These are phyloP conservation scores for Rotaria magnacalcarata DNA, from an alignment of 2,888 invertebrate genomes.

Conservation along the genomic window DNA sequence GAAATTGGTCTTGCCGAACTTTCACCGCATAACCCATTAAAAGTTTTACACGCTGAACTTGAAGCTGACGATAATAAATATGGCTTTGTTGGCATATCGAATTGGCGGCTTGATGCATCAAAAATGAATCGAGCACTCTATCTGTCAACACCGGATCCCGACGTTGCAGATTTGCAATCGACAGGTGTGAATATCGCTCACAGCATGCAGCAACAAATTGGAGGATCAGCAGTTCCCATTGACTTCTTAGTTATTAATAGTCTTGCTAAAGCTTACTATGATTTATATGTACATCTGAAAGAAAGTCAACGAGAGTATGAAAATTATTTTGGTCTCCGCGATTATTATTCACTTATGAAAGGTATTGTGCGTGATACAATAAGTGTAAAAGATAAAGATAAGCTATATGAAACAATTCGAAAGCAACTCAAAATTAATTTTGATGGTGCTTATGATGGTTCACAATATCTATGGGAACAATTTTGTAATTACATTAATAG, in stretches of 20 bases:
- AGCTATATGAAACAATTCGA: neutral
- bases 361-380: too few species aligned
- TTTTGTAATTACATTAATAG: too few species aligned
- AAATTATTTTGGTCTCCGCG: too few species aligned
- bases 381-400: neutral
- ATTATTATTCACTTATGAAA: too few species aligned
- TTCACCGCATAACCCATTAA: constrained; percentile 52
- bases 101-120: constrained; percentile 51
- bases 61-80: constrained; percentile 53
- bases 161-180: constrained; percentile 49
- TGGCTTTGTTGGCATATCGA: constrained; percentile 57
- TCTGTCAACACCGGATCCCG: constrained; percentile 52
- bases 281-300: too few species aligned
- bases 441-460: neutral
- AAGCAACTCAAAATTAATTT: neutral
- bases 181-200: constrained; percentile 43
- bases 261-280: too few species aligned
- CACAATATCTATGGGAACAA: neutral
- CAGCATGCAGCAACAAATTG: too few species aligned
- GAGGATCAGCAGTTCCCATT: too few species aligned
- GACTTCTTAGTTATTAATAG: too few species aligned
- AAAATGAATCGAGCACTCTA: constrained; percentile 56
- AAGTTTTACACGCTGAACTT: constrained; percentile 55
- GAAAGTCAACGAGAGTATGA: too few species aligned
- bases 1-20: constrained; percentile 48